Conservation (phyloP, 2,113 vertebrate species). For the Lophotis ruficrista region DNA sequence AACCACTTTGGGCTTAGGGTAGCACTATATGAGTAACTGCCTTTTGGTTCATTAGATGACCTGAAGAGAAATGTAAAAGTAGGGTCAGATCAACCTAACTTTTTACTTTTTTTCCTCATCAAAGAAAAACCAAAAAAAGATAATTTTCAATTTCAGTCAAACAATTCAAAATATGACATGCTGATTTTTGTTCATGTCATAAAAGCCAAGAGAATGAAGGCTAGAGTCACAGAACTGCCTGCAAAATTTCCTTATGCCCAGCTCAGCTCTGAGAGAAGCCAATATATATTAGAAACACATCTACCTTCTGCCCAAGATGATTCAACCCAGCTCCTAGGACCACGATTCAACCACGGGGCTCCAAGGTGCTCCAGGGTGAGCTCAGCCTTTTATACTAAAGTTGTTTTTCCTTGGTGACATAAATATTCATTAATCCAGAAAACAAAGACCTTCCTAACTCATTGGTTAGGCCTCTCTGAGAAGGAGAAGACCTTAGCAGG, state of each 20-base stretch:
- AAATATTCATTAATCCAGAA: not conserved
- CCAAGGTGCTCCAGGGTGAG: not conserved
- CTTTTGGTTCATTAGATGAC: not conserved
- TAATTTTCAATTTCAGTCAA: not conserved
- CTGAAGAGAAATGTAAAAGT: not conserved
- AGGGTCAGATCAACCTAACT: not conserved
- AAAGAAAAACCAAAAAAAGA: not conserved
- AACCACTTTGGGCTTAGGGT: not conserved
- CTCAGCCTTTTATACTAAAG: not conserved
- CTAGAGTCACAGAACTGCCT: not conserved
- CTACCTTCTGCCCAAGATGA: not conserved
- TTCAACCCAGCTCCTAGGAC: not conserved
- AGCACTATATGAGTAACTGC: not conserved
- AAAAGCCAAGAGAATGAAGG: not conserved
- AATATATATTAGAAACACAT: not conserved
- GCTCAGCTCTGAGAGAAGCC: not conserved
- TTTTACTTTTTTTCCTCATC: not conserved
- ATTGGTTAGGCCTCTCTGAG: not conserved
- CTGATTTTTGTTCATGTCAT: not conserved
- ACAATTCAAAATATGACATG: not conserved
- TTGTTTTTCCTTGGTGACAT: not conserved
- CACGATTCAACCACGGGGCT: accelerated
- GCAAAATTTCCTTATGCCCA: not conserved
- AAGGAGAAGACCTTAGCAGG: not conserved
- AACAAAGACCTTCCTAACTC: not conserved